Conservation (phyloP, 2,797 vertebrate species). For the Eulemur rubriventer region DNA sequence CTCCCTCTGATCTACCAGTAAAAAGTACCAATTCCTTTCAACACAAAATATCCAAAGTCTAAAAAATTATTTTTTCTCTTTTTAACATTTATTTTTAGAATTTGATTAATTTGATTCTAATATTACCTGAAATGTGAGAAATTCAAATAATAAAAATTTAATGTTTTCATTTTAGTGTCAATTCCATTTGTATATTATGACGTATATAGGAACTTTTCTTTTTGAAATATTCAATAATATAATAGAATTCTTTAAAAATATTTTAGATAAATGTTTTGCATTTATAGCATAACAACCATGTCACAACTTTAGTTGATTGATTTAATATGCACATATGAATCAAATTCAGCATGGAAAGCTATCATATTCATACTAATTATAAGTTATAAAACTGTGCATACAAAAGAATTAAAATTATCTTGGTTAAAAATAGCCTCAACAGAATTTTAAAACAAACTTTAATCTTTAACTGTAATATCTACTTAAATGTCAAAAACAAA, state of each 20-base stretch:
- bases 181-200: background rate
- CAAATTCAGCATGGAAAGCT: background rate
- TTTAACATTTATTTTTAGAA: background rate
- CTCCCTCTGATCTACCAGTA: background rate
- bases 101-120: background rate
- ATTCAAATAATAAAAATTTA: background rate
- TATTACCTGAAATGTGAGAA: background rate
- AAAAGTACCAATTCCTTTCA: background rate
- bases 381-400: background rate
- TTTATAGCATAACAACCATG: slow-evolving; percentile 38
- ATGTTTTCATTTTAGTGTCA: background rate
- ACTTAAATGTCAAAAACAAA: background rate
- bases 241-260: slow-evolving; percentile 28
- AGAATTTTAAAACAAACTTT: background rate
- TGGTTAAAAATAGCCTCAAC: background rate
- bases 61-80: background rate
- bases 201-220: background rate
- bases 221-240: background rate
- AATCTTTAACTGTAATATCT: background rate
- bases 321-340: background rate
- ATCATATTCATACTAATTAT: background rate
- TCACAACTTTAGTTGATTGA: background rate
- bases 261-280: background rate
- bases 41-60: background rate
- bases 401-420: background rate